These are phyloP conservation scores for Chaetophractus vellerosus DNA, from an alignment of 2,797 vertebrate genomes.

Conservation along the genomic window DNA sequence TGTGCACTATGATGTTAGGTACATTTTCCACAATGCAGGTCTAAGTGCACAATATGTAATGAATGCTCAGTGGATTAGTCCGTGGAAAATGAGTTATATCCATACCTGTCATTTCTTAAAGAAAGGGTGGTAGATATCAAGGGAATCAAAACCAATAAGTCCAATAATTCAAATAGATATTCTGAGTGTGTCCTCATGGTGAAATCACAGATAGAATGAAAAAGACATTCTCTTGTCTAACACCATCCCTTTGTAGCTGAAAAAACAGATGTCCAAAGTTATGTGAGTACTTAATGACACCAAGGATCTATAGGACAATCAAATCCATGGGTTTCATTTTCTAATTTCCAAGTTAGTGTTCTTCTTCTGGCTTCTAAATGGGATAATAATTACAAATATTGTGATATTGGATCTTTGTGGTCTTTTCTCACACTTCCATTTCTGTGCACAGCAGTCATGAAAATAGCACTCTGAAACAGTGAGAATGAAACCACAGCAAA, in stretches of 20 bases:
- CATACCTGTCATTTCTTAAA: not conserved
- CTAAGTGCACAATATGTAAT: not conserved
- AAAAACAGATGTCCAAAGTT: not conserved
- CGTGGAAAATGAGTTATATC: not conserved
- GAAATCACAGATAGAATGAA: not conserved
- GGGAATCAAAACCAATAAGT: not conserved
- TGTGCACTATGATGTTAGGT: not conserved
- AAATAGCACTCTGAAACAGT: not conserved
- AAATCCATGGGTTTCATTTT: not conserved
- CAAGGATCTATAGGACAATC: not conserved
- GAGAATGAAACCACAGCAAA: not conserved
- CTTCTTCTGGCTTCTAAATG: not conserved
- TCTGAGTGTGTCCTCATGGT: not conserved
- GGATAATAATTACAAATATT: not conserved
- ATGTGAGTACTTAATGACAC: not conserved
- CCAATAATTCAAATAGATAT: not conserved
- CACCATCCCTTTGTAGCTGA: not conserved
- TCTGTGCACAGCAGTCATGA: not conserved
- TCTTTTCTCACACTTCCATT: not conserved
- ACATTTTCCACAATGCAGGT: accelerated
- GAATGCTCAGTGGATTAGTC: not conserved
- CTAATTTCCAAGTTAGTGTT: not conserved
- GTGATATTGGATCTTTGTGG: not conserved
- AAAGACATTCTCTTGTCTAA: not conserved
- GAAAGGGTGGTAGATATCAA: constrained; percentile 14